Conservation (phyloP, 2,888 invertebrate genomes). For the Choristoneura rosaceana region DNA sequence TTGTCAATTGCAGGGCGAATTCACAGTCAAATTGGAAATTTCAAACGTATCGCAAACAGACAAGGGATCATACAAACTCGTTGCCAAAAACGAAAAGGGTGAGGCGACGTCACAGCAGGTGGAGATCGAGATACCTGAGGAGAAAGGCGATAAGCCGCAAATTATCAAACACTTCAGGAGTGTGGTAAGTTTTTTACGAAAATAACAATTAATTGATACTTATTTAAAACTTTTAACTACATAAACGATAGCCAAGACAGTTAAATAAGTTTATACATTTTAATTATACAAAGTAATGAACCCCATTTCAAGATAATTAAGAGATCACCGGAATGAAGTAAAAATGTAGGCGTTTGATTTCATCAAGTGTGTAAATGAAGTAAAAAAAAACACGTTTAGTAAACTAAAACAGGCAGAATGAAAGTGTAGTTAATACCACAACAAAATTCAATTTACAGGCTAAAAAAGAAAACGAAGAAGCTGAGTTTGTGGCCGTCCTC, state of each 20-base stretch:
- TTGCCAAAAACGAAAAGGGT: slow-evolving; percentile 97
- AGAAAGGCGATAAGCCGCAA: slow-evolving; percentile 92
- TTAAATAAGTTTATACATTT: too few species aligned
- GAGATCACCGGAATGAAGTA: too few species aligned
- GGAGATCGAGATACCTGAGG: slow-evolving; percentile 93
- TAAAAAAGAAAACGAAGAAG: slow-evolving; percentile 87
- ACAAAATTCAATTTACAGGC: slow-evolving; percentile 58
- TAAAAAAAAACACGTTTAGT: too few species aligned
- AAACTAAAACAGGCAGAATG: too few species aligned
- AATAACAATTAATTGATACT: background rate
- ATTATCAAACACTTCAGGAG: slow-evolving; percentile 91
- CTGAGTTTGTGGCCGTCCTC: slow-evolving; percentile 91
- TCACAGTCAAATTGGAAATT: slow-evolving; percentile 95
- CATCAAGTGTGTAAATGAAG: too few species aligned
- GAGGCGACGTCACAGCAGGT: slow-evolving; percentile 96
- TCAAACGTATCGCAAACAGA: slow-evolving; percentile 92
- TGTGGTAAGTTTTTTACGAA: slow-evolving; percentile 83
- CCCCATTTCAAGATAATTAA: too few species aligned
- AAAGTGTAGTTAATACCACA: background rate
- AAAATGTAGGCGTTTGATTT: too few species aligned
- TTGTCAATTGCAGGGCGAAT: slow-evolving; percentile 89
- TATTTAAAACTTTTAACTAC: background rate
- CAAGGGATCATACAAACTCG: slow-evolving; percentile 95
- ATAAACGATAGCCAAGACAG: too few species aligned
- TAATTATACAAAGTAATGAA: too few species aligned